Base-by-base conservation (phyloP, 2,888 invertebrate genomes). In the Brachyopa scutellaris region DNA sequence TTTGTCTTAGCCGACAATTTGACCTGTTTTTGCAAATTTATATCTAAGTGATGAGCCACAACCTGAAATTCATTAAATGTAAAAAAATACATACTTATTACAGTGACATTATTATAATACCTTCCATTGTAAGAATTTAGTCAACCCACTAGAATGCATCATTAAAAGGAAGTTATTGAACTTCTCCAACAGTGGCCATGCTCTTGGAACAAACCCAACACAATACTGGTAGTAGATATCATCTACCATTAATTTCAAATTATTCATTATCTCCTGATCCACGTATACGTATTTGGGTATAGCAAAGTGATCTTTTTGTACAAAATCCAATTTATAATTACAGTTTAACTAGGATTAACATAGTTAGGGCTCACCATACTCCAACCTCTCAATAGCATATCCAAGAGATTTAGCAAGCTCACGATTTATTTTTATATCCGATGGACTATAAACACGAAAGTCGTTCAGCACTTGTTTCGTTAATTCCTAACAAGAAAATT, bases 161-260 rank as follows among this genome's bases (percentile, higher is more conserved):
- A 91, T 89, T 1, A 93, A 91, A 15, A 94, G 89, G 8, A 94
- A 89, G 26, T 90, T 87, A 86, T 92, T 93, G 7, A 93, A 88
- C 84, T 91, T 91, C 2, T 91, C 89, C 2, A 93, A 91, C 62
- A 93, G 92, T 0, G 93, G 91, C 47, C 94, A 94, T 85, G 92
- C 92, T 85, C 94, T 94, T 3, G 93, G 91, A 76, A 93, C 88
- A 92, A 93, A 93, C 0, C 92, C 89, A 1, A 93, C 92, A 76
- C 93, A 93, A 64, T 93, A 92, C 84, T 93, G 93, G 88, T 92
- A 94, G 85, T 94, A 95, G 67, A 94, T 92, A 86, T 94, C 93
- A 85, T 94, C 93, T 15, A 91, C 85, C 94, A 94, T 94, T 2
- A 94, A 86, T 78, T 92, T 93, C 49, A 93, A 90, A 57, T 92